Base-by-base conservation (phyloP, 35 echinoderm and acorn worm species). In the Lytechinus pictus region DNA sequence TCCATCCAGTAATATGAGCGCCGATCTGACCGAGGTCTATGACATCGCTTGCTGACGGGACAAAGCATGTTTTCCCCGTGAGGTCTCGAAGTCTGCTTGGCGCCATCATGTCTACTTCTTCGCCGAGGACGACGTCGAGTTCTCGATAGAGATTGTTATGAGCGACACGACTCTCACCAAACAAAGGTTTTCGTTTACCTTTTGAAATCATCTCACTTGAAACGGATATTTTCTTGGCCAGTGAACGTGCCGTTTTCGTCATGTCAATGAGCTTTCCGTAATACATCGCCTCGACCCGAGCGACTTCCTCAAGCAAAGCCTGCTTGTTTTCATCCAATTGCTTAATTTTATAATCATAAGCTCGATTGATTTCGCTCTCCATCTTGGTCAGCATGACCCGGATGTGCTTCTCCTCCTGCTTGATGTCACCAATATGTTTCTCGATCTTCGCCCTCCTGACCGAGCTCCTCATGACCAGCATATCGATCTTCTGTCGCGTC, bases 381-480 rank as follows among this genome's bases (percentile, higher is more conserved):
- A 93, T 93, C 27, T 57, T 93, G 27, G 92, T 54, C 9, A 93
- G 28, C 53, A 93, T 57, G 27, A 54, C 55, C 21, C 54, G 52
- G 52, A 93, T 57, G 53, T 93, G 55, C 53, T 93, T 93, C 28
- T 54, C 27, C 53, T 93, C 92, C 9, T 55, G 92, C 54, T 93
- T 54, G n/a, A 93, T 21, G 19, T 93, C 92, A 12, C 92, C 55
- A 10, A 93, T 93, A 10, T 93, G 92, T 93, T 93, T 93, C 27
- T 57, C 55, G 52, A 93, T 93, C 24, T 93, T 93, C 0, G 92
- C 92, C 52, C 29, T 57, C n/a, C 92, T 0, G 27, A 93, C 92
- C 27, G 92, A 93, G 55, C 92, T 93, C 54, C 92, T 54, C 92
- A 93, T 93, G 13, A 93, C 92, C n/a, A 93, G 24, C 92, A 57